Conservation (phyloP, 2,113 vertebrate genomes). For the Dissostichus mawsoni region DNA sequence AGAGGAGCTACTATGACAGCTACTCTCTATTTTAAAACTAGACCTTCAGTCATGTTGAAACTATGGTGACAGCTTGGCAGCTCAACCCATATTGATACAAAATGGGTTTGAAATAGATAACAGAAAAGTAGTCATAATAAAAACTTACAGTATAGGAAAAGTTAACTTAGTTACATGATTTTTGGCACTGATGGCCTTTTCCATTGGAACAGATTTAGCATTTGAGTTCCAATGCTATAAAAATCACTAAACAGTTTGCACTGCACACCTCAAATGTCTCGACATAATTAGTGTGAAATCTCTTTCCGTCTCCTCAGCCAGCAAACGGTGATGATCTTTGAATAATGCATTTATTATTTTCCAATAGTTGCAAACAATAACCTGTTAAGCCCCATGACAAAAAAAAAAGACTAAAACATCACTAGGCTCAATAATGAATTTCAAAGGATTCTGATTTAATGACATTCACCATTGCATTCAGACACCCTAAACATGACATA, state of each 20-base stretch:
- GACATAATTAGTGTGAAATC: neutral
- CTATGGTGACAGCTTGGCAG: neutral
- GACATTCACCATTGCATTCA: neutral
- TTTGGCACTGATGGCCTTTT: neutral
- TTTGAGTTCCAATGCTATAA: neutral
- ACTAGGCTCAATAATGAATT: neutral
- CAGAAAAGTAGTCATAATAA: neutral
- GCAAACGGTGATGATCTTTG: neutral
- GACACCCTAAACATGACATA: neutral
- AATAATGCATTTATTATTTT: neutral
- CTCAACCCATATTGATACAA: neutral
- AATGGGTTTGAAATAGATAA: neutral
- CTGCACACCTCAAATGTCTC: neutral
- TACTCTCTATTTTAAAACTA: slow-evolving; percentile 13
- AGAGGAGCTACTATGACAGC: slow-evolving; percentile 1
- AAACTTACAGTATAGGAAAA: neutral
- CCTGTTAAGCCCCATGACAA: too few species aligned
- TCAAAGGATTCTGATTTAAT: neutral
- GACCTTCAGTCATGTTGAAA: neutral
- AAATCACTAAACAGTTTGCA: neutral
- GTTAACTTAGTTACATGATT: neutral
- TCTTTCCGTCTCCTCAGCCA: neutral
- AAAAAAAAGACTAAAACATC: neutral
- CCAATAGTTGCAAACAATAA: neutral
- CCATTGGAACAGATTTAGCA: neutral